phyloP scores from a whole-genome alignment of 2,888 invertebrate genomes.

The Heteromurus nitidus region DNA sequence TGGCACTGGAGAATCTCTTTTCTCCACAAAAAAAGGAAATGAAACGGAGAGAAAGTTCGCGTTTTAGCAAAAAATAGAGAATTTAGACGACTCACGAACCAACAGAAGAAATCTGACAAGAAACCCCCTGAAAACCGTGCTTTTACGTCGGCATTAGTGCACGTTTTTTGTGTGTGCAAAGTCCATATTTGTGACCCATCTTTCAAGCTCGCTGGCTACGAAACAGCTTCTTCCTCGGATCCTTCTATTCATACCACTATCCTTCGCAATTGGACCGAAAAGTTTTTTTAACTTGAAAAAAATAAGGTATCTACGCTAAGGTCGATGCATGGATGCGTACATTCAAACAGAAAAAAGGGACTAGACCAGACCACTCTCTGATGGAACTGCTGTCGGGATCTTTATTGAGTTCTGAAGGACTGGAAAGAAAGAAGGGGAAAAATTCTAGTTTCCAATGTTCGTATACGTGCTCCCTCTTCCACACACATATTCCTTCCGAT shows the following conservation, averaged over 20 bases:
- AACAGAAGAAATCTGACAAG: background rate
- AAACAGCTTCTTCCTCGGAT: background rate
- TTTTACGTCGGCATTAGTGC: constrained; percentile 14
- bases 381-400: constrained; percentile 28
- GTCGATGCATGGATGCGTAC: constrained; percentile 21
- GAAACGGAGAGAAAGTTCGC: too few species aligned
- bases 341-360: constrained; percentile 25
- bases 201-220: background rate
- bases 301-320: background rate
- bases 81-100: background rate
- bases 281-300: constrained; percentile 31
- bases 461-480: background rate
- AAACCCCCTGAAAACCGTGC: constrained; percentile 1
- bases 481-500: constrained; percentile 20
- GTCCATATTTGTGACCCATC: constrained; percentile 16
- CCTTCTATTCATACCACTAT: background rate
- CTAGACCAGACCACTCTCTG: constrained; percentile 4
- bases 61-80: background rate
- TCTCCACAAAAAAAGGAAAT: background rate
- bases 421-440: too few species aligned
- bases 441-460: background rate
- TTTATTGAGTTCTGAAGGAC: constrained; percentile 39
- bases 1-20: too few species aligned
- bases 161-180: constrained; percentile 10
- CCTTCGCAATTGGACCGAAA: constrained; percentile 40